phyloP scores from a whole-genome alignment of 2,113 vertebrate species.

The Ranitomeya variabilis region DNA sequence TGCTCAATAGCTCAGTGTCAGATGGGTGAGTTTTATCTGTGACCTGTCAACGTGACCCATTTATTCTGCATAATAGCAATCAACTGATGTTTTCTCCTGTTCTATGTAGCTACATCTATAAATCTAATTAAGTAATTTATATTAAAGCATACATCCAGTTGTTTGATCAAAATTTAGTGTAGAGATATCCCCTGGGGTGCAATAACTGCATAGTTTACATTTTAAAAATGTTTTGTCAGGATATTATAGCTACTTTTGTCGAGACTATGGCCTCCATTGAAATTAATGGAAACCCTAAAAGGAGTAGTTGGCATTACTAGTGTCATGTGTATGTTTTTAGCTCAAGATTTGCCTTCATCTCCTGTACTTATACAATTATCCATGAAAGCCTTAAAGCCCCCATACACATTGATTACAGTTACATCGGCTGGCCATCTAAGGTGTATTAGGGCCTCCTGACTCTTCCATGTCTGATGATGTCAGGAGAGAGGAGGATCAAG shows the following conservation, averaged over 20 bases:
- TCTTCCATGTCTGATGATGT: too few relatives aligned
- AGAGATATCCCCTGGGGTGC: not conserved
- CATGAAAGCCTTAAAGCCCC: too few relatives aligned
- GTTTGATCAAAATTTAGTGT: not conserved
- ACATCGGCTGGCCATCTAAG: too few relatives aligned
- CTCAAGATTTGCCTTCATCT: too few relatives aligned
- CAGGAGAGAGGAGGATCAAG: too few relatives aligned
- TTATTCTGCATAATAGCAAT: not conserved
- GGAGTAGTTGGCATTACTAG: too few relatives aligned
- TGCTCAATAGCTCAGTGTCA: conserved; percentile 25
- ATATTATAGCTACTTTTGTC: not conserved
- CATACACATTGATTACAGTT: too few relatives aligned
- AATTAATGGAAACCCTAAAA: not conserved
- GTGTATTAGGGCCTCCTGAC: too few relatives aligned
- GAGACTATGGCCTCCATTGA: not conserved
- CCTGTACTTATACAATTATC: too few relatives aligned
- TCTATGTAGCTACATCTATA: not conserved
- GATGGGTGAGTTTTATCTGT: not conserved
- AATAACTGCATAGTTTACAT: not conserved
- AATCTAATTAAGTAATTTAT: not conserved
- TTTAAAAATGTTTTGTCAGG: not conserved
- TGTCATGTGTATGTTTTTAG: too few relatives aligned
- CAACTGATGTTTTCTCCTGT: not conserved
- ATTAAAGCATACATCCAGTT: not conserved
- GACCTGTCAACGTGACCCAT: not conserved